phyloP scores from a whole-genome alignment of 2,888 invertebrate genomes.

The Rotaria magnacalcarata region DNA sequence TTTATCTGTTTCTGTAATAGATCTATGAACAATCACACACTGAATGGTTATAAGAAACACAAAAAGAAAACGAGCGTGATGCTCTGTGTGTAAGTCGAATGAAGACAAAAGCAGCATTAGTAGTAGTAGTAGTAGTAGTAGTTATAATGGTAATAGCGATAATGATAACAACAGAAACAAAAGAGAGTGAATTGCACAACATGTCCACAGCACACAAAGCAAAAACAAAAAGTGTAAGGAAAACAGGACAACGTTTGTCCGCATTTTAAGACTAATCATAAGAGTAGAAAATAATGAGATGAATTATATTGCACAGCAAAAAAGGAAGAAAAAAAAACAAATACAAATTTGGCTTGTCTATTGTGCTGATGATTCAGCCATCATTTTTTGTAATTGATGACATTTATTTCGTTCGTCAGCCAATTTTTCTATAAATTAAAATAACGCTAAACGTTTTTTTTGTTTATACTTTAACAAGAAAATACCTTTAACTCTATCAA shows the following conservation, averaged over 20 bases:
- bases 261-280: neutral
- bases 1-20: neutral
- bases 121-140: neutral
- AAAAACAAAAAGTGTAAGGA: neutral
- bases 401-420: conserved; percentile 1
- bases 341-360: neutral
- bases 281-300: conserved; percentile 12
- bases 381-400: conserved; percentile 31
- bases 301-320: conserved; percentile 29
- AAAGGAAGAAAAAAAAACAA: neutral
- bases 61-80: neutral
- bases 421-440: neutral
- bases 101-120: neutral
- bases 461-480: neutral
- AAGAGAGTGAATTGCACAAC: neutral
- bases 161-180: neutral
- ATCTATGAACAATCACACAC: conserved; percentile 24
- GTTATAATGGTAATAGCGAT: neutral
- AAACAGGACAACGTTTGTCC: neutral
- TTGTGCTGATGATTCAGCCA: neutral
- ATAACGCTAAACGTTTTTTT: neutral
- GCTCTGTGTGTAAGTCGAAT: neutral
- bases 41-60: neutral
- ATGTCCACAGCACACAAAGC: neutral
- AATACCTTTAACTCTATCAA: conserved; percentile 24